Evolutionary conservation across 2,113 vertebrate genomes (phyloP), one percentile per base, ranked within the genome.

Genomic region (Mungos mungo): DNA sequence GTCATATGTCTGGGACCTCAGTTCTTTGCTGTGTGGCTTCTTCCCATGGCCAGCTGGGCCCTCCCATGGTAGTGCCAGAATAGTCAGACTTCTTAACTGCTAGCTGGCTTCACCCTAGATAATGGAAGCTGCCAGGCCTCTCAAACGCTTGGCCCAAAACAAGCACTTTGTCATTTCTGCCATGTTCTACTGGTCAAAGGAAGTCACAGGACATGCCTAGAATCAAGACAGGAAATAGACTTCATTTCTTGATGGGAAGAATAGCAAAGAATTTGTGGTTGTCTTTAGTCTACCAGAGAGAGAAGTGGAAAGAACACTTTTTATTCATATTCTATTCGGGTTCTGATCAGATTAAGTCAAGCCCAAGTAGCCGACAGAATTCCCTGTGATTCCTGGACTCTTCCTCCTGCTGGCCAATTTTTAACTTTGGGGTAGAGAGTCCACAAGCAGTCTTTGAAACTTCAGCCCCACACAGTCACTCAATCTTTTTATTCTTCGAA

Each of bases 381-480:
- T 84, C 38, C n/a, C 18, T 66, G 7, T 91, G 80, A 96, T 91
- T 97, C 31, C 82, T 79, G 31, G 47, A 19, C 45, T 92, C 71
- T 77, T 84, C 35, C 88, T 96, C 79, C n/a, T 50, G 92, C 84
- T 94, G 94, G 95, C 71, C 84, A 97, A 96, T 98, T 88, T 97
- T 97, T 97, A 97, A 97, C 95, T 96, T 96, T 50, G 74, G 38
- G 57, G 77, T 89, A 57, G 86, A 96, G 52, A 92, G 77, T 96
- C 69, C 92, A 86, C 45, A 92, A 93, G n/a, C 79, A 82, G 60
- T 88, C 95, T 96, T 98, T 97, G 87, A 96, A 97, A 45, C 41
- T 88, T 95, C 57, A 90, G 72, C 38, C 57, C 77, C 14, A 82
- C 11, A 77, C 23, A 76, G 13, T 86, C 38, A 65, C 68, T 90